Evolutionary conservation across 2,113 vertebrate species (phyloP).

Genomic region (Antennarius striatus): DNA sequence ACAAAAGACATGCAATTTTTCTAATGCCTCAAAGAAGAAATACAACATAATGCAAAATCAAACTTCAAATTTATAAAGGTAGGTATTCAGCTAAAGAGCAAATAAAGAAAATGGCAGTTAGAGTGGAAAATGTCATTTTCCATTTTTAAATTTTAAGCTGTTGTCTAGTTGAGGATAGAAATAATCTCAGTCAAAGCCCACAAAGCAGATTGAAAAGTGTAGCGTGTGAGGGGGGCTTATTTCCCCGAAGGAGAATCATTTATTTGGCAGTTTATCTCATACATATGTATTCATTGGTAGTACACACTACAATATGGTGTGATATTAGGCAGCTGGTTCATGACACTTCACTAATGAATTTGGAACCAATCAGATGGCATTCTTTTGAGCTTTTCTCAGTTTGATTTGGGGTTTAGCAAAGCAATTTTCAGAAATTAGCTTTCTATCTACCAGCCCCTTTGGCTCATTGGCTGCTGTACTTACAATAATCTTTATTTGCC

Average conservation of each 20-base stretch:
- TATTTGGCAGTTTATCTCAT: conserved; percentile 28
- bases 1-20: too few species aligned
- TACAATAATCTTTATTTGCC: neutral
- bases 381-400: conserved; percentile 8
- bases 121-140: conserved; percentile 5
- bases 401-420: conserved; percentile 4
- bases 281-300: conserved; percentile 8
- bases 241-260: conserved; percentile 10
- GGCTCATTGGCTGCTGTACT: too few species aligned
- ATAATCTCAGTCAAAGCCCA: conserved; percentile 1
- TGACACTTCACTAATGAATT: conserved; percentile 22
- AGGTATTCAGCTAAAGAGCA: neutral
- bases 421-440: neutral
- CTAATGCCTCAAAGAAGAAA: too few species aligned
- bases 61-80: neutral
- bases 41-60: neutral
- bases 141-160: conserved; percentile 3
- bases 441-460: neutral
- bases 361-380: conserved; percentile 13
- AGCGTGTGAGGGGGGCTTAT: neutral
- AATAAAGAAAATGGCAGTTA: neutral
- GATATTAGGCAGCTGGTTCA: neutral
- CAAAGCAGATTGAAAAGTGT: conserved; percentile 3
- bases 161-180: conserved; percentile 2
- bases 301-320: neutral